Evolutionary conservation across 2,888 invertebrate species (phyloP).

Genomic region (Pristionchus arcanus): DNA sequence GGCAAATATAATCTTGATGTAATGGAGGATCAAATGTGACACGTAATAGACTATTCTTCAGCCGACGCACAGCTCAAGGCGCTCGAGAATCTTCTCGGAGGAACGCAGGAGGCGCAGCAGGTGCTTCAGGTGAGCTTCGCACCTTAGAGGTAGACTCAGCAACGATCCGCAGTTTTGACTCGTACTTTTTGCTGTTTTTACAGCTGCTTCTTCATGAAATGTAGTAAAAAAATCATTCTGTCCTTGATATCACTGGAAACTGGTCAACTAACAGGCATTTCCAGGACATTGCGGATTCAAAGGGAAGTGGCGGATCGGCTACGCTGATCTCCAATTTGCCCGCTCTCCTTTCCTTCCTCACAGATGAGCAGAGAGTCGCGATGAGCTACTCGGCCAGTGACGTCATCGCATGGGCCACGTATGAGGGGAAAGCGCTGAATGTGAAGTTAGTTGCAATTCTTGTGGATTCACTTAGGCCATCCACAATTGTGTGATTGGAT

Average conservation of each 20-base stretch:
- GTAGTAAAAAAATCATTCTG: too few relatives aligned
- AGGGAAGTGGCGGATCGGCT: slow-evolving; percentile 2
- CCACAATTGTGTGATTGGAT: too few relatives aligned
- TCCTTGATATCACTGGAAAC: not conserved
- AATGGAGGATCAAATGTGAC: too few relatives aligned
- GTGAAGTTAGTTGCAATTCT: not conserved
- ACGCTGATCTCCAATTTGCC: slow-evolving; percentile 37
- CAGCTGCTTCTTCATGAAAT: too few relatives aligned
- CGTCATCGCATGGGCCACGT: not conserved
- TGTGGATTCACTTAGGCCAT: too few relatives aligned
- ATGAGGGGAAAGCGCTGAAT: slow-evolving; percentile 2
- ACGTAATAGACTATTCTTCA: too few relatives aligned
- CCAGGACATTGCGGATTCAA: not conserved
- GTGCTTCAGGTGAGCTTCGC: not conserved
- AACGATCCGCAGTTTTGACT: too few relatives aligned
- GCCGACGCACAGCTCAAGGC: not conserved
- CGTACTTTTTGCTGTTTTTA: too few relatives aligned
- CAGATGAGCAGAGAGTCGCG: not conserved
- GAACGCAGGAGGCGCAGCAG: not conserved
- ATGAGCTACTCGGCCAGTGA: slow-evolving; percentile 13
- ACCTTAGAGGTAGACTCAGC: too few relatives aligned
- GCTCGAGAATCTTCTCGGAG: not conserved
- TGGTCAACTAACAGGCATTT: too few relatives aligned
- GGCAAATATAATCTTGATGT: too few relatives aligned
- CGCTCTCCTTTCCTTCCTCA: slow-evolving; percentile 40